phyloP scores from a whole-genome alignment of 2,888 invertebrate genomes.

The Torymus texanus region DNA sequence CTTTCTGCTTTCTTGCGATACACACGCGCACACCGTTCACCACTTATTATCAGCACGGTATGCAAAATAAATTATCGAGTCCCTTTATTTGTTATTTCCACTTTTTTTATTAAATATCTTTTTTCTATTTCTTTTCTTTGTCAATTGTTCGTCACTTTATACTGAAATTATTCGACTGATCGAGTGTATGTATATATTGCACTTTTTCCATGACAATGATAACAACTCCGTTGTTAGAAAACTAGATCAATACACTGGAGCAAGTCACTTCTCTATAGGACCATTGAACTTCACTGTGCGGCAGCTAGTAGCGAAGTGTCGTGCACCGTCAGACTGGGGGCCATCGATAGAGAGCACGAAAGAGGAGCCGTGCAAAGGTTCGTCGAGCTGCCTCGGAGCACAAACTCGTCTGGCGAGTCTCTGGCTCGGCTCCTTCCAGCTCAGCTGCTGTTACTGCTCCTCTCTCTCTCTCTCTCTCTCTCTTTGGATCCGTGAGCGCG shows the following conservation, averaged over 20 bases:
- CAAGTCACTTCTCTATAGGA: no score
- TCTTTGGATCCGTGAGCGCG: background rate
- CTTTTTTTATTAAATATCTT: no score
- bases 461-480: constrained; percentile 25
- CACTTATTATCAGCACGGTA: no score
- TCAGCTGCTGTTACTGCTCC: constrained; percentile 38
- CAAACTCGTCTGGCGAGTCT: constrained; percentile 73
- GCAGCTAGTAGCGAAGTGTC: background rate
- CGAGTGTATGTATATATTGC: background rate
- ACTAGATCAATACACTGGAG: no score
- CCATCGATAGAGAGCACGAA: constrained; percentile 1
- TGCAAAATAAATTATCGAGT: no score
- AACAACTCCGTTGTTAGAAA: no score
- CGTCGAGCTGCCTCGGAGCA: constrained; percentile 66
- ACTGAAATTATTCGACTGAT: no score
- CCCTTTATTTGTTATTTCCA: no score
- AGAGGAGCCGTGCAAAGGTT: constrained; percentile 50
- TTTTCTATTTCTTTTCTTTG: no score
- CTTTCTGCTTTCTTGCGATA: background rate
- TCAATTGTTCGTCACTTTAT: no score
- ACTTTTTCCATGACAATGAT: background rate
- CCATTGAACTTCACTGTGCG: constrained; percentile 1
- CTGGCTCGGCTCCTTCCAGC: constrained; percentile 63
- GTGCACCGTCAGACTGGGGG: background rate
- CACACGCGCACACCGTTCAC: no score